Percentiles rank a stretch among this genome's conserved stretches.
Evolutionary conservation across 2,113 vertebrate species (phyloP).

Genomic region (Colaptes auratus): DNA sequence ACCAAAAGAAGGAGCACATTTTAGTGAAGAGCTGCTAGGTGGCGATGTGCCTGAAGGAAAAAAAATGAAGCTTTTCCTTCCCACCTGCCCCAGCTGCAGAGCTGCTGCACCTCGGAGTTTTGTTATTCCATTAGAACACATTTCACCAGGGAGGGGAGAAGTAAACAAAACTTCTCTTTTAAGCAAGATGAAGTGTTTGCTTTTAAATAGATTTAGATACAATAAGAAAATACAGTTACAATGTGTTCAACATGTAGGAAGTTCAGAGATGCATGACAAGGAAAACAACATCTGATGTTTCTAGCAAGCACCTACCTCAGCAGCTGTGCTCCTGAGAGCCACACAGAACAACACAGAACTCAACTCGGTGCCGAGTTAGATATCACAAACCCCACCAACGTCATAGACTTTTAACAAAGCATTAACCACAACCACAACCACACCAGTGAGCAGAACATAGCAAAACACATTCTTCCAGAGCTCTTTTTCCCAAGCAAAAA

Average conservation of each 20-base stretch:
- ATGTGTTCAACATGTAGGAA: background rate
- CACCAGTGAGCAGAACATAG: background rate
- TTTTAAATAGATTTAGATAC: background rate
- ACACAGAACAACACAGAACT: background rate
- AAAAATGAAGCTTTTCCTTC: background rate
- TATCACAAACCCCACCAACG: background rate
- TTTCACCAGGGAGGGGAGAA: background rate
- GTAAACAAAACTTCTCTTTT: background rate
- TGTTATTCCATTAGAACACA: background rate
- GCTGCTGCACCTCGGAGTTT: fast-evolving
- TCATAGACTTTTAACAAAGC: background rate
- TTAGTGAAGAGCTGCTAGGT: constrained; percentile 10
- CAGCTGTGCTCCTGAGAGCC: background rate
- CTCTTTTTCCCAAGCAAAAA: background rate
- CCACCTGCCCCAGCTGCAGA: background rate
- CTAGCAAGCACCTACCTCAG: background rate
- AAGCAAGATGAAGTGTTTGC: background rate
- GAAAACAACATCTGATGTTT: background rate
- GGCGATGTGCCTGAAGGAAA: constrained; percentile 38
- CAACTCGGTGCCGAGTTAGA: background rate
- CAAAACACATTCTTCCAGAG: background rate
- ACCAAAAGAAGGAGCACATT: background rate
- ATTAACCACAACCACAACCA: background rate
- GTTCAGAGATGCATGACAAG: background rate
- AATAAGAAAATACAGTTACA: background rate